These are phyloP conservation scores for Prunella himalayana DNA, from an alignment of 2,113 vertebrate species.

Conservation along the genomic window DNA sequence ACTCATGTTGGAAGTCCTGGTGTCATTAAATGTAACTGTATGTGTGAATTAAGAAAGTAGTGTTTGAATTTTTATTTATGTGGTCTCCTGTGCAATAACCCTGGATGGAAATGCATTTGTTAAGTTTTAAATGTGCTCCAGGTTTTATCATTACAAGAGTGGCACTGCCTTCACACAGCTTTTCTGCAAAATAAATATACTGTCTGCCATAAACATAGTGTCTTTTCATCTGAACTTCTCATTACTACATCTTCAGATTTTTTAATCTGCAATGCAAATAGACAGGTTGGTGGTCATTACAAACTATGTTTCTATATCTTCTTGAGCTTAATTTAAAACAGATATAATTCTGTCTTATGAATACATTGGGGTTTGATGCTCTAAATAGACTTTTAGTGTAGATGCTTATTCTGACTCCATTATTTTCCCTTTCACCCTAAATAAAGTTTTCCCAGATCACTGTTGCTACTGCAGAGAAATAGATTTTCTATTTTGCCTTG, in stretches of 20 bases:
- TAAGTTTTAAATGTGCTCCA: slow-evolving; percentile 25
- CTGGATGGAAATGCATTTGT: slow-evolving; percentile 19
- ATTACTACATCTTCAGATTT: slow-evolving; percentile 44
- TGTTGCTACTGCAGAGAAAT: slow-evolving; percentile 53
- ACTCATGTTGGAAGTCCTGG: not conserved
- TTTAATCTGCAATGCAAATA: slow-evolving; percentile 52
- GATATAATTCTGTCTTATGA: not conserved
- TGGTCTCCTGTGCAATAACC: slow-evolving; percentile 2
- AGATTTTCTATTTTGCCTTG: slow-evolving; percentile 65
- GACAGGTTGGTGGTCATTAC: not conserved
- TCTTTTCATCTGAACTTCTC: slow-evolving; percentile 1
- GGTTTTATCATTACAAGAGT: slow-evolving; percentile 9
- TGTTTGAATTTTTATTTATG: slow-evolving; percentile 31
- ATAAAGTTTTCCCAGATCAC: slow-evolving; percentile 67
- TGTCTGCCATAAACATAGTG: not conserved
- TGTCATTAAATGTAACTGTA: slow-evolving; percentile 26
- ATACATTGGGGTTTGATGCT: slow-evolving; percentile 7
- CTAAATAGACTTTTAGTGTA: slow-evolving; percentile 66
- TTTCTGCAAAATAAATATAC: slow-evolving; percentile 44
- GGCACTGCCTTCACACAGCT: slow-evolving; percentile 15
- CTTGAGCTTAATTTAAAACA: slow-evolving; percentile 41
- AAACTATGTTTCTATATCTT: not conserved
- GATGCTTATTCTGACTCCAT: slow-evolving; percentile 54
- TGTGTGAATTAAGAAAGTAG: slow-evolving; percentile 25
- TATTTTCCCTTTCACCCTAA: slow-evolving; percentile 65